Base-by-base conservation (phyloP, 1,140 invertebrate genomes). In the Sipha flava region DNA sequence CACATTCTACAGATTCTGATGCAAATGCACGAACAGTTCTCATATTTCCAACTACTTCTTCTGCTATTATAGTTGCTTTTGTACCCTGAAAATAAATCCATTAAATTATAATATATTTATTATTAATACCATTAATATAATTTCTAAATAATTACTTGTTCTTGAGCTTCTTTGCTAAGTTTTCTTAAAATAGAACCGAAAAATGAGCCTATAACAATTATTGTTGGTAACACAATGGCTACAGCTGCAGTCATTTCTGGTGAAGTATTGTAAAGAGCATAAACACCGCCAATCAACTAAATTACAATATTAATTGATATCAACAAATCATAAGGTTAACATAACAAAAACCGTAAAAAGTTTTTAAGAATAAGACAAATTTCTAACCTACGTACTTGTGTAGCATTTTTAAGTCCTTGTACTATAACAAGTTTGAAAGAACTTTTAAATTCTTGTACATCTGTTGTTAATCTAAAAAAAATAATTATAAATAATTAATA, bases 391-490 rank as follows among this genome's bases (percentile, higher is more conserved):
- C 83, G 85, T 23, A 87, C 83, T 23, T 97, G 95, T 14, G 94
- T 92, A 18, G 89, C 85, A 79, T 93, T 95, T 82, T 93, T 87
- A 49, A 98, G 84, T 2, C 96, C 96, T 85, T 96, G 94, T 5
- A 95, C 94, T 79, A 98, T 91, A 62, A 91, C 92, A 81, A 93
- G 89, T 86, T 98, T 98, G 84, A 98, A 98, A 5, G 93, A 93
- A 83, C 95, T 96, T 87, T 98, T 98, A 84, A 98, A 98, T 83
- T 98, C 96, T 86, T 98, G 96, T 23, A 98, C 92, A 88, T 98
- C 96, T 81, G 91, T 90, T 31, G 95, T 97, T 77, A 98, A 86
- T 84, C 93, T 92, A 82, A 88, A 87, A 82, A 83, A 83, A 80
- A 45, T 79, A 82, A 3, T 5, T 43, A 40, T 6, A 72, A 34